Evolutionary conservation across 1,140 invertebrate species (phyloP).

Genomic region (Goniozus legneri): DNA sequence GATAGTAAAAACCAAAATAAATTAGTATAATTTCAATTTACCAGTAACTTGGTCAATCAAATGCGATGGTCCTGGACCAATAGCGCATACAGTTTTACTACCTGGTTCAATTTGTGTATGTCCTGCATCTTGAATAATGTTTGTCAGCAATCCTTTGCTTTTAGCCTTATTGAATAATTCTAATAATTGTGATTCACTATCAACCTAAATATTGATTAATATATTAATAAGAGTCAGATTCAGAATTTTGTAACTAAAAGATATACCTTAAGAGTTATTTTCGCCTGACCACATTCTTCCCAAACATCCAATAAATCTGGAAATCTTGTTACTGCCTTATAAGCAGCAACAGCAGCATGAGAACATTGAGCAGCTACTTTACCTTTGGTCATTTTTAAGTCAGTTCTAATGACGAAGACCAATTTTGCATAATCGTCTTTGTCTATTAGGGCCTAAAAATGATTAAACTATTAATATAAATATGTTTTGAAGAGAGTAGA

Average conservation of each 20-base stretch:
- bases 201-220: constrained; percentile 43
- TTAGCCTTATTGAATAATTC: constrained; percentile 67
- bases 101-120: constrained; percentile 84
- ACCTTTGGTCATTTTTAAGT: constrained; percentile 92
- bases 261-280: constrained; percentile 72
- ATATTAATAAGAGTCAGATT: not conserved
- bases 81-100: constrained; percentile 81
- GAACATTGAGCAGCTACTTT: constrained; percentile 91
- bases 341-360: constrained; percentile 82
- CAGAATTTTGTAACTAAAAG: constrained; percentile 5
- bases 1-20: too few relatives aligned
- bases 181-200: constrained; percentile 65
- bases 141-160: constrained; percentile 65
- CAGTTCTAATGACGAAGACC: constrained; percentile 82
- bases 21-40: constrained; percentile 80
- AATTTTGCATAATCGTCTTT: constrained; percentile 60
- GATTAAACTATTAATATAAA: not conserved
- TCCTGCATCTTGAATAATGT: constrained; percentile 82
- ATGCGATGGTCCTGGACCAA: constrained; percentile 79
- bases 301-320: constrained; percentile 68
- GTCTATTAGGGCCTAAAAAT: constrained; percentile 7
- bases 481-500: not conserved
- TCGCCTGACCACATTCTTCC: constrained; percentile 76
- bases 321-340: constrained; percentile 59
- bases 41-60: constrained; percentile 81